Evolutionary conservation across 2,113 vertebrate genomes (phyloP), one percentile per base, ranked within the genome.

Genomic region (Eupsittula cactorum): DNA sequence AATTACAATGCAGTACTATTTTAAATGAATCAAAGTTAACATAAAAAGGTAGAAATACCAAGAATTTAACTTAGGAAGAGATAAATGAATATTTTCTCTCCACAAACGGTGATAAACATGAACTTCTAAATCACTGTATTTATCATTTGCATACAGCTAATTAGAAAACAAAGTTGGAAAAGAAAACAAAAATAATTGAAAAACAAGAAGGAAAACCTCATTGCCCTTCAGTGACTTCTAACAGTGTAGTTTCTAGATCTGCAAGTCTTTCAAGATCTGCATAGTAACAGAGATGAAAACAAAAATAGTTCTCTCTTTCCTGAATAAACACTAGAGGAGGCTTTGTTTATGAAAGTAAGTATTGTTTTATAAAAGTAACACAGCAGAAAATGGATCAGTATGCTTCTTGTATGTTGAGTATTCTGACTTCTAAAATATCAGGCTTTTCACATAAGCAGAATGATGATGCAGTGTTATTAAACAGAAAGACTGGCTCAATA

Each of bases 401-500:
- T 5, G 21, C 21, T 78, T 31, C 73, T 57, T 50, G 1, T 1
- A 2, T 1, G 16, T 7, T 0, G 53, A 8, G 7, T 4, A 21
- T 21, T 28, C 37, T 3, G 21, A 53, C 23, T 49, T 46, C 17
- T 12, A 46, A 3, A 4, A 33, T 47, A 6, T 2, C 3, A 19
- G 13, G 21, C 16, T 41, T 74, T n/a, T 10, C 24, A 7, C 0
- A 4, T 2, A 8, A 33, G 18, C 2, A 9, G 8, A 7, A 24
- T 5, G 2, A 6, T 13, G 7, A 19, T 7, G 46, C 63, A 0
- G 7, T 4, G 9, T 1, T 16, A 20, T 1, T 4, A 3, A 25
- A 4, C 4, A 15, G 7, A 1, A 23, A 27, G 0, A 6, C 13
- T 4, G 1, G 10, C 27, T 3, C 20, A 7, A 1, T 11, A 3